These are phyloP conservation scores for Capricornis sumatraensis DNA, from an alignment of 2,113 vertebrate genomes.

Conservation along the genomic window DNA sequence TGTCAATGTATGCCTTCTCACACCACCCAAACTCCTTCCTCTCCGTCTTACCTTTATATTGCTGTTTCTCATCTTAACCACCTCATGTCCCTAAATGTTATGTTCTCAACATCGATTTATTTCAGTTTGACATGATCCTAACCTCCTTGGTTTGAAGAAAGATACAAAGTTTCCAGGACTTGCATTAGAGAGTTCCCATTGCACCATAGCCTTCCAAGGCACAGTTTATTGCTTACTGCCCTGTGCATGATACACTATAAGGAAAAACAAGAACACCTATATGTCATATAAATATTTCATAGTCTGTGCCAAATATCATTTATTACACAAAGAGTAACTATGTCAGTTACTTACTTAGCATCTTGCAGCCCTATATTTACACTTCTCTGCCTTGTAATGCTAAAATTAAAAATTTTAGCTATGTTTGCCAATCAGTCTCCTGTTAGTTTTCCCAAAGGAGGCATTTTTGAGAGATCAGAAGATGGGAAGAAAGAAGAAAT, in stretches of 20 bases:
- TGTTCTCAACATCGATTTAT: not conserved
- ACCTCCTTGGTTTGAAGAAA: not conserved
- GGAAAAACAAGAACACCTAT: not conserved
- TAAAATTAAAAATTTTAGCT: not conserved
- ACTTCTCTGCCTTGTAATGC: not conserved
- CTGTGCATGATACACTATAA: not conserved
- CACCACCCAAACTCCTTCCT: not conserved
- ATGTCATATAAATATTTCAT: not conserved
- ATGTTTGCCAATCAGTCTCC: not conserved
- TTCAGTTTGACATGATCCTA: not conserved
- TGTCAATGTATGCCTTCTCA: not conserved
- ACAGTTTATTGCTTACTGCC: not conserved
- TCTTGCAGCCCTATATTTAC: not conserved
- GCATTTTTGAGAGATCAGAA: not conserved
- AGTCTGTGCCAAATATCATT: not conserved
- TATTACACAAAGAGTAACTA: not conserved
- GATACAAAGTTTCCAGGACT: not conserved
- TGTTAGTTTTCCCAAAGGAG: slow-evolving; percentile 1
- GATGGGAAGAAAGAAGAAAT: not conserved
- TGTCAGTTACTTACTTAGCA: not conserved
- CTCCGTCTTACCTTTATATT: not conserved
- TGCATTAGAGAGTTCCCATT: not conserved
- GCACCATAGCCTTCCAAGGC: not conserved
- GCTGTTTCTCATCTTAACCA: not conserved
- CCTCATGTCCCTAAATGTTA: not conserved